phyloP scores from a whole-genome alignment of 2,113 vertebrate genomes.

The Ptyas mucosa region DNA sequence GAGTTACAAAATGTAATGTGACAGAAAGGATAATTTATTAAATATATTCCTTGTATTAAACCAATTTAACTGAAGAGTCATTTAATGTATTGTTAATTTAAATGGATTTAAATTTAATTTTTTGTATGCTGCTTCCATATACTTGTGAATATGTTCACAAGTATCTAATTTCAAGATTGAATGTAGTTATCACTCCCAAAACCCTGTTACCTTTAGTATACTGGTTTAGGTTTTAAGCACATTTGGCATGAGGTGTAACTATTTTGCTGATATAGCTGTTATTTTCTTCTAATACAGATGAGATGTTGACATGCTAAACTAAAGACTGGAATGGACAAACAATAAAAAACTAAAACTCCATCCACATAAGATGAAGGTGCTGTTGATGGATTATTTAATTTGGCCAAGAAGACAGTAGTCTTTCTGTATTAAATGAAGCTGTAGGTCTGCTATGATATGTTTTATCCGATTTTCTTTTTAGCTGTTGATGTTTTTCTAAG shows the following conservation, averaged over 20 bases:
- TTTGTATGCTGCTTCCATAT: neutral
- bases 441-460: neutral
- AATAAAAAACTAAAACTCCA: neutral
- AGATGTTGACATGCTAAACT: neutral
- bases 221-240: neutral
- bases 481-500: neutral
- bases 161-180: neutral
- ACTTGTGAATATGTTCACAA: neutral
- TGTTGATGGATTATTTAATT: neutral
- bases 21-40: neutral
- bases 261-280: neutral
- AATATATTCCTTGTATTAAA: neutral
- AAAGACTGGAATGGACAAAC: neutral
- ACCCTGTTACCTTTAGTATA: neutral
- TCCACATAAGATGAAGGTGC: neutral
- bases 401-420: neutral
- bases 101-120: neutral
- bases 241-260: neutral
- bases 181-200: neutral
- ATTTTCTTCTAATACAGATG: neutral
- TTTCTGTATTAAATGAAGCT: neutral
- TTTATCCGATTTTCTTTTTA: neutral
- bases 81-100: neutral
- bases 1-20: neutral
- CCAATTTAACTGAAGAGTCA: neutral